Base-by-base conservation (phyloP, 37 sponge, comb jelly and placozoan species). In the Amphimedon queenslandica region DNA sequence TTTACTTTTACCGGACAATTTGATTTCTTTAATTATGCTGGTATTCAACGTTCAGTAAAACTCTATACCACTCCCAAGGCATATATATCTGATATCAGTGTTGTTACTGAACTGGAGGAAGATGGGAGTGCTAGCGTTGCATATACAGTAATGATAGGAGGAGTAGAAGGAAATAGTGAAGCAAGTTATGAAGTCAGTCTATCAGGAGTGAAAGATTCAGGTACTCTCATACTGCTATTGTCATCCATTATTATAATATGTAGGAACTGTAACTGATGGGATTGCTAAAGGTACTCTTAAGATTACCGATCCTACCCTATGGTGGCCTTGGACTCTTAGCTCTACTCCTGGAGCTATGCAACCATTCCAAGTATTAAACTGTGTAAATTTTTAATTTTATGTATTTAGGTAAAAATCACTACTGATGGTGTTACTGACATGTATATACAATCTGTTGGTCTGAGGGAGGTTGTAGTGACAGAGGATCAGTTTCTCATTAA, bases 21-120 rank as follows among this genome's bases (percentile, higher is more conserved):
- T 70, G 87, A 86, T 37, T 86, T 86, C 72, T 86, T 74, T 76
- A 86, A 86, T 65, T 86, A 86, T 64, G 87, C 87, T 60, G 87
- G 87, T 10, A 61, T 86, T 35, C 80, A 86, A 1, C 87, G 80
- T 25, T 63, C 66, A n/a, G 87, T 86, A 42, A 73, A 67, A 53
- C 56, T 86, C 24, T 79, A 86, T 75, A 80, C 77, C 18, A 75
- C 76, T 60, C 76, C 87, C 38, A 25, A 16, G 28, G 37, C 75
- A 4, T 63, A 75, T 53, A 33, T 86, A 8, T 38, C 66, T 23
- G 87, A 86, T 57, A 69, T 86, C 21, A 64, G 55, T 29, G 41
- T 67, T 1, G 47, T 29, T 24, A 75, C 81, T 8, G 23, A 32
- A 16, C 65, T 65, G 23, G 27, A 57, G 11, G 23, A 36, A 13